phyloP scores from a whole-genome alignment of 2,888 invertebrate genomes.

The Seladonia tumulorum region DNA sequence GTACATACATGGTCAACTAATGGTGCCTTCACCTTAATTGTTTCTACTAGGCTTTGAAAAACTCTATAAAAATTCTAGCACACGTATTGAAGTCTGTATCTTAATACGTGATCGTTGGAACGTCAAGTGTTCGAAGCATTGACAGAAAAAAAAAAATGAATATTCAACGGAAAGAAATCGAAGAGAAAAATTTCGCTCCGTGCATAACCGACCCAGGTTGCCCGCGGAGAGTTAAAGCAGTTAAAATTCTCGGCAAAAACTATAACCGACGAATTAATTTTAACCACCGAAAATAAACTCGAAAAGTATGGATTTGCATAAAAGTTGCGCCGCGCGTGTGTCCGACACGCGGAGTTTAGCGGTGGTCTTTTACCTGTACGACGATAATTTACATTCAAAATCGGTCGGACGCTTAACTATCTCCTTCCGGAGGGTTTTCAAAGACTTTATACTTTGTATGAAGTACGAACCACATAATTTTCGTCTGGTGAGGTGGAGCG shows the following conservation, averaged over 20 bases:
- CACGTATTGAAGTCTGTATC: too few relatives aligned
- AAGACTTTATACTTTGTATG: constrained; percentile 1
- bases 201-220: background rate
- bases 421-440: background rate
- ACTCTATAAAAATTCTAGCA: background rate
- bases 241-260: background rate
- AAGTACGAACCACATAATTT: background rate
- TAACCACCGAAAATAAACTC: background rate
- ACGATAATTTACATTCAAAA: background rate
- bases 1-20: too few relatives aligned
- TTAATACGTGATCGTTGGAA: background rate
- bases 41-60: background rate
- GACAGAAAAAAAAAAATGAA: background rate
- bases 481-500: background rate
- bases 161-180: background rate
- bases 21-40: too few relatives aligned
- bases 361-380: background rate
- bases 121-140: background rate
- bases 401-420: background rate
- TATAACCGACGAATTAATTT: background rate
- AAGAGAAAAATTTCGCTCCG: background rate
- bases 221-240: background rate
- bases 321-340: background rate
- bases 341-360: background rate
- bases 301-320: background rate